Evolutionary conservation across 2,888 invertebrate species (phyloP), one percentile per base, ranked within the genome.

Genomic region (Drosophila basisetae): DNA sequence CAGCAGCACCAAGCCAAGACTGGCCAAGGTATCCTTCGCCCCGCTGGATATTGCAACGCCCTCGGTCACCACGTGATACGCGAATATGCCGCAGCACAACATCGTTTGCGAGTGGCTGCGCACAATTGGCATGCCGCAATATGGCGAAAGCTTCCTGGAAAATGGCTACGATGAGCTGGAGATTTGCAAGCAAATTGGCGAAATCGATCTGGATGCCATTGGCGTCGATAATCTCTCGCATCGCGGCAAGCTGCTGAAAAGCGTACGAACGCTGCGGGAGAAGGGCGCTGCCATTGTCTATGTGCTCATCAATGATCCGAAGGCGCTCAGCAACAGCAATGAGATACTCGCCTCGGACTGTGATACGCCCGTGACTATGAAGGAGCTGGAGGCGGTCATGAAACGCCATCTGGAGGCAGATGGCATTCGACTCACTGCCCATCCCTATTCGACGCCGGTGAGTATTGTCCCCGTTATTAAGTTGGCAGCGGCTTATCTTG

Each of bases 101-200:
- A 98, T 98, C 94, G 98, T 98, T 91, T 96, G 97, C 93, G 97
- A 97, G 95, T 97, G 98, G 98, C 95, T 98, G 93, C 96, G 97
- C 92, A 97, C 98, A 89, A 95, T 98, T 91, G 96, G 97, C 92
- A 95, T 98, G 92, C 96, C 96, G 89, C 97, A 97, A 92, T 98
- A 98, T 94, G 96, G 97, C 82, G 97, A 98, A 93, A 97, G 97
- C 92, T 98, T 98, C 94, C 95, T 98, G 92, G 98, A 98, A 94
- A 98, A 98, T 93, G 98, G 98, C 80, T 98, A 98, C 94, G 98
- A 98, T 94, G 98, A 98, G 94, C 95, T 98, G 93, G 98, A 98
- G 94, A 98, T 98, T 92, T 98, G 98, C 94, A 98, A 98, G 94
- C 98, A 98, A 94, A 97, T 98, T 92, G 98, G 98, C 63, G 97